Base-by-base conservation (phyloP, 2,113 vertebrate species). In the Macquaria ambigua region DNA sequence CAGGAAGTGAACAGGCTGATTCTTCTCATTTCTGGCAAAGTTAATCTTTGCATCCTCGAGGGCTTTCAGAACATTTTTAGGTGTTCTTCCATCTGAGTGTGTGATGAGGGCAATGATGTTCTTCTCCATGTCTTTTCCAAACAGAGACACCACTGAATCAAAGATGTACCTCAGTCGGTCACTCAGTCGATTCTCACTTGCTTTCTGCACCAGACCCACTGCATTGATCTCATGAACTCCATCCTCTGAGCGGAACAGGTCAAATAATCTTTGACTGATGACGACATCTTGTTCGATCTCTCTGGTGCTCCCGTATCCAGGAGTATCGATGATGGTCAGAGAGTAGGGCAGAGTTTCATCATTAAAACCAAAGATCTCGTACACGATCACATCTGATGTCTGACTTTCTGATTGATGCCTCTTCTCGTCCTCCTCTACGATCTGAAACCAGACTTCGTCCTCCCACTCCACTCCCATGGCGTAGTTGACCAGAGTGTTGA, bases 181-280 rank as follows among this genome's bases (percentile, higher is more conserved):
- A 39, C 3, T 82, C 59, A 87, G 58, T 63, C 64, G 39, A 59
- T 69, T 79, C 1, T 46, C 79, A 5, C 0, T n/a, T 3, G 52
- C 21, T 10, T 23, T 55, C 52, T 87, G 20, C 53, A 90, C 85
- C 75, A 87, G 74, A 81, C 81, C 81, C n/a, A 89, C 84, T 16
- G 37, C 88, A 50, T 71, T 11, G 0, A 89, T 28, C 59, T 89
- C 69, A 41, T 79, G 74, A 23, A 55, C 52, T 55, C 52, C 52
- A 9, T 55, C 52, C 0, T 23, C 52, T 55, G 52, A 55, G 20
- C 52, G 8, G 8, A 55, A 55, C 52, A 21, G 23, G 7, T 55
- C 52, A 2, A 55, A 55, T 55, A 55, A 55, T 16, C 58, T 84
- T 10, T 55, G 2, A 23, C 10, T 62, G 43, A 84, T 5, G 4